Conservation (phyloP, 2,797 vertebrate genomes). For the Clarias pachynema region DNA sequence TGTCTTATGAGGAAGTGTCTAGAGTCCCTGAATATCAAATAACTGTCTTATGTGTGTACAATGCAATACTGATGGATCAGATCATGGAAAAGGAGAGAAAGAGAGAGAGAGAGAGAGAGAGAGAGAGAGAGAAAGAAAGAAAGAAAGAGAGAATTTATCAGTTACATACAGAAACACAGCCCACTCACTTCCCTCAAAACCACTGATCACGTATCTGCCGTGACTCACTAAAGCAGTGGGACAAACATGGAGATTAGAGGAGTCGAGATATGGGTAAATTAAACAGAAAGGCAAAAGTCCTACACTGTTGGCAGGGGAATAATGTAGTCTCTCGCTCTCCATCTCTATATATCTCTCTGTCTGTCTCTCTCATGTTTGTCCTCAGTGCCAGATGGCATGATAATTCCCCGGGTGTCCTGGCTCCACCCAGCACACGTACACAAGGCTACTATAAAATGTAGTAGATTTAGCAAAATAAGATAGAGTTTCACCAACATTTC, state of each 20-base stretch:
- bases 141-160: conserved; percentile 2
- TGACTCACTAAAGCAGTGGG: conserved; percentile 5
- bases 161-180: conserved; percentile 15
- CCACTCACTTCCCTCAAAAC: conserved; percentile 19
- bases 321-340: background rate
- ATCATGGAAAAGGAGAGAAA: background rate
- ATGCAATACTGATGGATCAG: background rate
- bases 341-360: background rate
- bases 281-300: conserved; percentile 25
- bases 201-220: conserved; percentile 19
- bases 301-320: background rate
- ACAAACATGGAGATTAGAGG: conserved; percentile 1
- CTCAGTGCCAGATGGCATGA: conserved; percentile 22
- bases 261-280: conserved; percentile 1
- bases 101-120: conserved; percentile 6
- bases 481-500: background rate
- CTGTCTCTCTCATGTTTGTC: background rate
- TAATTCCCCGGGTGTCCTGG: conserved; percentile 1
- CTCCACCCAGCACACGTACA: conserved; percentile 2
- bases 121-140: background rate
- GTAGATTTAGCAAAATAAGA: background rate
- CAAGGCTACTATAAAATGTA: background rate
- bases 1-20: background rate
- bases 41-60: conserved; percentile 1
- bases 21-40: background rate